phyloP scores from a whole-genome alignment of 1,140 invertebrate species.

The Marisa cornuarietis region DNA sequence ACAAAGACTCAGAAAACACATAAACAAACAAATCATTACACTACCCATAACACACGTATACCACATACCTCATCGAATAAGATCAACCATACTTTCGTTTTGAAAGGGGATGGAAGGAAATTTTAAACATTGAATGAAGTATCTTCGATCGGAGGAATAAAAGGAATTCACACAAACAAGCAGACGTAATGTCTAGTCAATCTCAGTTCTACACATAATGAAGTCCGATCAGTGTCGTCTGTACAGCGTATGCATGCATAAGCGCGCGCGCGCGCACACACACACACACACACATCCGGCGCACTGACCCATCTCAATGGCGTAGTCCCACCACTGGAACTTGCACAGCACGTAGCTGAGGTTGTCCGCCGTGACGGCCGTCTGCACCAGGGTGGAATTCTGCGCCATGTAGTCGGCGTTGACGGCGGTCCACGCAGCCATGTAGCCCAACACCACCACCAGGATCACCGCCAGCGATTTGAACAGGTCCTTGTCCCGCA shows the following conservation, averaged over 20 bases:
- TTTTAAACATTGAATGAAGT: too few relatives aligned
- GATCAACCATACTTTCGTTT: too few relatives aligned
- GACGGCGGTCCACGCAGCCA: conserved; percentile 84
- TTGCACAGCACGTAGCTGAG: conserved; percentile 75
- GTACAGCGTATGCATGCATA: neutral
- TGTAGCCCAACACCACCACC: conserved; percentile 81
- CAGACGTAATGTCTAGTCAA: too few relatives aligned
- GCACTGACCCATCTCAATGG: conserved; percentile 78
- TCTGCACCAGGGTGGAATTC: conserved; percentile 63
- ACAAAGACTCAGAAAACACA: too few relatives aligned
- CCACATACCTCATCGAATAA: too few relatives aligned
- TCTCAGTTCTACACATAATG: neutral
- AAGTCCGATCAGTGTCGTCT: too few relatives aligned
- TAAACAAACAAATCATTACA: too few relatives aligned
- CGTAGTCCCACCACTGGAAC: conserved; percentile 88
- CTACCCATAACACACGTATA: too few relatives aligned
- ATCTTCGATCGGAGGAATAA: too few relatives aligned
- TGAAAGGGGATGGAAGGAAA: too few relatives aligned
- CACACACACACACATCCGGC: neutral
- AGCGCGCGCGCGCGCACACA: conserved; percentile 63
- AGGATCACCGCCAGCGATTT: conserved; percentile 82
- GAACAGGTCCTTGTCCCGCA: conserved; percentile 84
- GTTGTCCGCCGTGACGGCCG: conserved; percentile 65
- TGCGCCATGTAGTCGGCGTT: conserved; percentile 64
- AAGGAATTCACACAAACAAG: too few relatives aligned